Evolutionary conservation across 2,797 vertebrate genomes (phyloP).

Genomic region (Spinibarbus caldwelli): DNA sequence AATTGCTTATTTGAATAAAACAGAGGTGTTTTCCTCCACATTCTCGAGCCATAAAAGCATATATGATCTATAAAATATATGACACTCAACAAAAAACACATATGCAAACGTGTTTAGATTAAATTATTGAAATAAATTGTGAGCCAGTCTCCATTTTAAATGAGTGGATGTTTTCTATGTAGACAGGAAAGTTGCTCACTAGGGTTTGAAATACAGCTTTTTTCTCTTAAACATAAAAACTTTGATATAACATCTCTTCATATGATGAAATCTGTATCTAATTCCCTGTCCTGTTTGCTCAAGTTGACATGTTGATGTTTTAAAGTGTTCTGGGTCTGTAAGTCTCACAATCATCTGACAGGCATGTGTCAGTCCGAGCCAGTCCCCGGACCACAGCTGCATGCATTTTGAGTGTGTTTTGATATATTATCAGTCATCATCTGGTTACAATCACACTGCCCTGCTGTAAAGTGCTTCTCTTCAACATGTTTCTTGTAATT

Average conservation of each 20-base stretch:
- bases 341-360: too few species aligned
- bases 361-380: too few species aligned
- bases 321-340: not conserved
- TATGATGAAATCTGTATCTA: not conserved
- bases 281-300: not conserved
- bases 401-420: too few species aligned
- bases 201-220: not conserved
- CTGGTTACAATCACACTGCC: too few species aligned
- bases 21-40: not conserved
- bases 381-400: too few species aligned
- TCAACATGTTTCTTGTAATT: too few species aligned
- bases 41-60: not conserved
- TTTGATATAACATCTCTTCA: too few species aligned
- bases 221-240: not conserved
- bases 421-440: too few species aligned
- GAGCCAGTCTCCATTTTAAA: not conserved
- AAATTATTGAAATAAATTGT: not conserved
- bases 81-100: not conserved
- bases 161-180: not conserved
- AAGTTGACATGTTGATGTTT: not conserved
- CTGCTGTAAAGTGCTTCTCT: too few species aligned
- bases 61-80: too few species aligned
- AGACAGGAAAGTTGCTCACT: not conserved
- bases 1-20: too few species aligned
- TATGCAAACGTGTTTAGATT: too few species aligned